Conservation (phyloP, 2,797 vertebrate genomes). For the Zenarchopterus dispar region DNA sequence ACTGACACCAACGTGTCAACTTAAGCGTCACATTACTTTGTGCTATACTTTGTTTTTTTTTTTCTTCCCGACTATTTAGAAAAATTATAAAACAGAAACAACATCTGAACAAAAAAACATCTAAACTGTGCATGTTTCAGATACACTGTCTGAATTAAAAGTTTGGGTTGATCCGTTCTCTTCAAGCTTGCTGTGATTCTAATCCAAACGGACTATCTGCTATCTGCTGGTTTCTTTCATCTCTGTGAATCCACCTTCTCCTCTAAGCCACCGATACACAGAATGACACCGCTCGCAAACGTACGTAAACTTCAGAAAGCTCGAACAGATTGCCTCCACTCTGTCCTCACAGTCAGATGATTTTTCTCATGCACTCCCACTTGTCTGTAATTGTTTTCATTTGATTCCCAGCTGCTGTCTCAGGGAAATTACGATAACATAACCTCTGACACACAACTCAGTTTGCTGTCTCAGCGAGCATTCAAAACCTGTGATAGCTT, state of each 20-base stretch:
- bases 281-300: conserved; percentile 11
- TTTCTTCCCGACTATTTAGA: too few species aligned
- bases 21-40: not conserved
- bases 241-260: conserved; percentile 14
- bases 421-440: conserved; percentile 21
- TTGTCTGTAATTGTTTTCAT: conserved; percentile 45
- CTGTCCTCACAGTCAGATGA: not conserved
- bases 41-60: too few species aligned
- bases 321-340: conserved; percentile 11
- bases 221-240: conserved; percentile 29
- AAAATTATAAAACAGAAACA: not conserved
- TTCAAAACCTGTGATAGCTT: conserved; percentile 54
- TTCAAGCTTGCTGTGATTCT: conserved; percentile 12
- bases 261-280: conserved; percentile 22
- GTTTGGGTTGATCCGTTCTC: too few species aligned
- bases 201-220: conserved; percentile 48
- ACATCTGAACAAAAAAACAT: too few species aligned
- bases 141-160: not conserved
- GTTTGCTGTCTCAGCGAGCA: conserved; percentile 38
- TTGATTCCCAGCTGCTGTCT: conserved; percentile 10
- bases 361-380: conserved; percentile 16
- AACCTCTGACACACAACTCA: conserved; percentile 26
- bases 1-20: not conserved
- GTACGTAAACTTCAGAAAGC: conserved; percentile 42
- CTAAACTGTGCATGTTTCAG: not conserved